Conservation (phyloP, 2,113 vertebrate species). For the Pardalotus punctatus region DNA sequence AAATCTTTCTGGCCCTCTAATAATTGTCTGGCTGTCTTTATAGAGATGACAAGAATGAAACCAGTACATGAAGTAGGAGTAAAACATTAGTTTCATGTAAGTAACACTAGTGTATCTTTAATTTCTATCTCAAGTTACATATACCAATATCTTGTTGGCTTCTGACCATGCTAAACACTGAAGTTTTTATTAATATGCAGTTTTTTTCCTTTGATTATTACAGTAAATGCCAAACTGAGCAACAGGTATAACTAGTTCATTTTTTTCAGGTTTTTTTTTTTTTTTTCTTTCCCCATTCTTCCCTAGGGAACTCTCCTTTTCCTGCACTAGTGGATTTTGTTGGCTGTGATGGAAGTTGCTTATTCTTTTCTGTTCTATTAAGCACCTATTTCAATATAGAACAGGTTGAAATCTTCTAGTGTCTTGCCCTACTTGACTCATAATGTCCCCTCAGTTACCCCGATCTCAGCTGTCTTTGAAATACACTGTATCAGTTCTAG, state of each 20-base stretch:
- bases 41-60: neutral
- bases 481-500: neutral
- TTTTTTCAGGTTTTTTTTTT: neutral
- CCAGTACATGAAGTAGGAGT: neutral
- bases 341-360: neutral
- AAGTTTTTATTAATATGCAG: neutral
- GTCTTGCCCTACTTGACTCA: neutral
- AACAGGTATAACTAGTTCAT: neutral
- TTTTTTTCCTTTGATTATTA: neutral
- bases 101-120: neutral
- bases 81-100: neutral
- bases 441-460: neutral
- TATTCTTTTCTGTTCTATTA: neutral
- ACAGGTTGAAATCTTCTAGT: neutral
- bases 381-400: neutral
- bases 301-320: neutral
- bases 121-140: neutral
- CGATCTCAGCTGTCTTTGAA: neutral
- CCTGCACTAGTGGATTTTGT: neutral
- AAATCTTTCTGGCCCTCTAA: neutral
- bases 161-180: neutral
- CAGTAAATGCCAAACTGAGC: neutral
- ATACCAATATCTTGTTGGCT: neutral
- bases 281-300: neutral
- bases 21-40: neutral